Base-by-base conservation (phyloP, 1,140 invertebrate genomes). In the Drosophila rufa region DNA sequence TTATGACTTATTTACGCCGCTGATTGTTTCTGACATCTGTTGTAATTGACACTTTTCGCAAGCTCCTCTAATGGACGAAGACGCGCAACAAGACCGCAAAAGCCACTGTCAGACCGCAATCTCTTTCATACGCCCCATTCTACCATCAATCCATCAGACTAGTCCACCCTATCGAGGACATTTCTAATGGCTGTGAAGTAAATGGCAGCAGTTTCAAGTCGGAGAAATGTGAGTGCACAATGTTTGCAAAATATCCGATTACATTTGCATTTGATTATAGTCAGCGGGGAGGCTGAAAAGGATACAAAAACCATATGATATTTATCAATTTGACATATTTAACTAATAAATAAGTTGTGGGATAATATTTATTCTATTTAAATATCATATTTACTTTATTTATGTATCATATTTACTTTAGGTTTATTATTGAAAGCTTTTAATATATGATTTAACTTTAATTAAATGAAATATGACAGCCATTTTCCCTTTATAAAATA, bases 21-120 rank as follows among this genome's bases (percentile, higher is more conserved):
- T 89, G 80, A 89, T 90, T 90, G 84, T 62, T 58, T 84, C 60
- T 89, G 84, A 90, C 84, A 90, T 84, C 78, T 75, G 69, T 60
- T 78, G 80, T 74, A 89, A 90, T 73, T 89, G 84, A 90, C 85
- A 89, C 85, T 80, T 89, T 89, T 87, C 68, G 80, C 76, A 87
- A 78, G 76, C 60, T 57, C n/a, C 45, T 45, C 65, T 78, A 78
- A 78, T 78, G 75, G 75, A 69, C 75, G 43, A 48, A 56, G 75
- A 69, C 65, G 51, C 45, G 47, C 78, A 46, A 59, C 40, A 64
- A 65, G 61, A 58, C 74, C 74, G 48, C 75, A 78, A 33, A 69
- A 69, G 62, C 75, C 75, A 78, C 75, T 78, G 64, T 78, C 64
- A 69, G 33, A 75, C 58, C 70, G 70, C 67, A 74, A 73, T 73